Percentiles rank a stretch among this genome's conserved stretches.
phyloP scores from a whole-genome alignment of 2,888 invertebrate genomes.

The Pyrocoelia pectoralis region DNA sequence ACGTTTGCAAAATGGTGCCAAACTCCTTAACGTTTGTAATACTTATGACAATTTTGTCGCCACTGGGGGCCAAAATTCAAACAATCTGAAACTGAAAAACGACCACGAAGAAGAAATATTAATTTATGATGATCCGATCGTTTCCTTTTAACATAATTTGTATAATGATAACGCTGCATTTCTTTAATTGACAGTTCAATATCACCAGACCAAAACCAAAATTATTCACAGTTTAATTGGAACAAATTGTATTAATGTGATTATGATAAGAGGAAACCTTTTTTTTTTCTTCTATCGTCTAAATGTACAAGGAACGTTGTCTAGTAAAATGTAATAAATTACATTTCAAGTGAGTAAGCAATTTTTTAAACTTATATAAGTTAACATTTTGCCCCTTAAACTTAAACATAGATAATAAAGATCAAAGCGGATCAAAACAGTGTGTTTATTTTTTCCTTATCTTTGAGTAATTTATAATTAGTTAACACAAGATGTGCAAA shows the following conservation, averaged over 20 bases:
- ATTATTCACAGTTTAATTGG: slow-evolving; percentile 26
- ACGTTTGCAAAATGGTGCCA: too few species aligned
- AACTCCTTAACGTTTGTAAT: too few species aligned
- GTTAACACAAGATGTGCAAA: slow-evolving; percentile 27
- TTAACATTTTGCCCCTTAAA: slow-evolving; percentile 1
- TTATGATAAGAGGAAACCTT: slow-evolving; percentile 11
- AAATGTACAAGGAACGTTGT: neutral
- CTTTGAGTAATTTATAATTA: slow-evolving; percentile 22
- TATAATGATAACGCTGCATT: slow-evolving; percentile 2
- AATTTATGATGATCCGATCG: too few species aligned
- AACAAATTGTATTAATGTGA: slow-evolving; percentile 25
- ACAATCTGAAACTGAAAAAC: too few species aligned
- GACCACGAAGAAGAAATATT: too few species aligned
- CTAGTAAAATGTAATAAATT: neutral
- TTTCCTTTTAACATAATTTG: too few species aligned
- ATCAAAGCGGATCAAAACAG: slow-evolving; percentile 8
- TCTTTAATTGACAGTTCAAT: slow-evolving; percentile 8
- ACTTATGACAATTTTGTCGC: too few species aligned
- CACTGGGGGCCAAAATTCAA: too few species aligned
- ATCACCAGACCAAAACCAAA: slow-evolving; percentile 16
- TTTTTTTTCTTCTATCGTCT: too few species aligned
- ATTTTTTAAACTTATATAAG: neutral
- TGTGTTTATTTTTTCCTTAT: neutral
- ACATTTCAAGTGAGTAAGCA: neutral
- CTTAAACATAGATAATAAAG: slow-evolving; percentile 12